phyloP scores from a whole-genome alignment of 2,888 invertebrate genomes.

The Allolobophora icterica region DNA sequence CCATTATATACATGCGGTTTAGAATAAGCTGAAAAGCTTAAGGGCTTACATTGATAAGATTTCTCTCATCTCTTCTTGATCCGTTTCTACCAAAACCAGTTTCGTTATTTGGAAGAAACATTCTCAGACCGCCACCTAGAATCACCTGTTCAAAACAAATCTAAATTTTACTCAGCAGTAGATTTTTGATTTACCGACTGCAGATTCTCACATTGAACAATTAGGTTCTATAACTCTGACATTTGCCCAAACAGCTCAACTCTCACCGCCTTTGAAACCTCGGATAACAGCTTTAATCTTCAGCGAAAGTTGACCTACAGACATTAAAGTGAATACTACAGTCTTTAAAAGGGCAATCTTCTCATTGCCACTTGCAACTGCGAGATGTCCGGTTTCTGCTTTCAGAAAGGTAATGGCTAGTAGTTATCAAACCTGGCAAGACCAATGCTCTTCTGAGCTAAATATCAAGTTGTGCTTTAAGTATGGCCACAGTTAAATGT shows the following conservation, averaged over 20 bases:
- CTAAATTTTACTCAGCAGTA: background rate
- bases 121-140: slow-evolving; percentile 47
- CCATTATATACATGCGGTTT: background rate
- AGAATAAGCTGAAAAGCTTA: background rate
- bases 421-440: slow-evolving; percentile 5
- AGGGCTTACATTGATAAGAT: slow-evolving; percentile 45
- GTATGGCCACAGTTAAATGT: background rate
- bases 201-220: background rate
- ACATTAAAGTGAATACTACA: too few relatives aligned
- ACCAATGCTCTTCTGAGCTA: background rate
- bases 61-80: slow-evolving; percentile 40
- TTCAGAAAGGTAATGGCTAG: background rate
- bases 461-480: background rate
- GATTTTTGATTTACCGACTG: background rate
- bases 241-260: background rate
- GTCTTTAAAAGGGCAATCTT: too few relatives aligned
- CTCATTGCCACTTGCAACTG: too few relatives aligned
- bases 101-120: slow-evolving; percentile 42
- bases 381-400: too few relatives aligned
- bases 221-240: background rate
- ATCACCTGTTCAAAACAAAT: slow-evolving; percentile 46
- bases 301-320: too few relatives aligned
- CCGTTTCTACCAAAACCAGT: slow-evolving; percentile 40
- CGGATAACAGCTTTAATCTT: too few relatives aligned
- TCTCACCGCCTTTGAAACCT: too few relatives aligned